Conservation (phyloP, 2,797 vertebrate genomes). For the Tauraco hartlaubi region DNA sequence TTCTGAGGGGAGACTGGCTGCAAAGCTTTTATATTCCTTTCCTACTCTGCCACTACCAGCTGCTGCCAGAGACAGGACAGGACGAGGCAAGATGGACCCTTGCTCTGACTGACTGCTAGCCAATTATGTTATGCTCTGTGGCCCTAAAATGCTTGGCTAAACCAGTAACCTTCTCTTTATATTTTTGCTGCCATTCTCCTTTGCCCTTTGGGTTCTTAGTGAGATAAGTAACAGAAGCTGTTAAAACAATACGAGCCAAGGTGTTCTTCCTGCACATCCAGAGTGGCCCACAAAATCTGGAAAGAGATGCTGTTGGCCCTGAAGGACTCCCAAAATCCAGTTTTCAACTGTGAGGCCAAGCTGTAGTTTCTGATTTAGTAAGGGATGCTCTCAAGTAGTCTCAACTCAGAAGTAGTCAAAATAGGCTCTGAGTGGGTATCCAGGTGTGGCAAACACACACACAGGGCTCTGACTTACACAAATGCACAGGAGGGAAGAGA, state of each 20-base stretch:
- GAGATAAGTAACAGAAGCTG: not conserved
- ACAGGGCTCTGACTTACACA: not conserved
- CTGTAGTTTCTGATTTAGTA: not conserved
- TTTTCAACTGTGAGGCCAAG: not conserved
- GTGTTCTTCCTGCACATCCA: not conserved
- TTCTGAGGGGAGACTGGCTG: conserved; percentile 24
- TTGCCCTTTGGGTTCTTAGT: not conserved
- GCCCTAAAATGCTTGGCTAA: not conserved
- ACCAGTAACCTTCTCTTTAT: not conserved
- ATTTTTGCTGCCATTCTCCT: not conserved
- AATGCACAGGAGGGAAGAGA: not conserved
- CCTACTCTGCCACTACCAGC: not conserved
- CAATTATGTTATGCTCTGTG: not conserved
- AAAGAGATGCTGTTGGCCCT: not conserved
- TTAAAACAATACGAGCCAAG: not conserved
- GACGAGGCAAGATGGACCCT: not conserved
- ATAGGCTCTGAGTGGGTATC: not conserved
- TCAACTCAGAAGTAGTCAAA: not conserved
- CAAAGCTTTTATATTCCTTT: conserved; percentile 31
- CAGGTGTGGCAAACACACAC: not conserved
- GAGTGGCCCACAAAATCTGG: not conserved
- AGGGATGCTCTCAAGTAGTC: not conserved
- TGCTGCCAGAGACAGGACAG: conserved; percentile 5
- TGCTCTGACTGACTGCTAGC: not conserved
- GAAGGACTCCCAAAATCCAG: not conserved